Evolutionary conservation across 1,140 invertebrate genomes (phyloP).

Genomic region (Zaprionus africanus): DNA sequence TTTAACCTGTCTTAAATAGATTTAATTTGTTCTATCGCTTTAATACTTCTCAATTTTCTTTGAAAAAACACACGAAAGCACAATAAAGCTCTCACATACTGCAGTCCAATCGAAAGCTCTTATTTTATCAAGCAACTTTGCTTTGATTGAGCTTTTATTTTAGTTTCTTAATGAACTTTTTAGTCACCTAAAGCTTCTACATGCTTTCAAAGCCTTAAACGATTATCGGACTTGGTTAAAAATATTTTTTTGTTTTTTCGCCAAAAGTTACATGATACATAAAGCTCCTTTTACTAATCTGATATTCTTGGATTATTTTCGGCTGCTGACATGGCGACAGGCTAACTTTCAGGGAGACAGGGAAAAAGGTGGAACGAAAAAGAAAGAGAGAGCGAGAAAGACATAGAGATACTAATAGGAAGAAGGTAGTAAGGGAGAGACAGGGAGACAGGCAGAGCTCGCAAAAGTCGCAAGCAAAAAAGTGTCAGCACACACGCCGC

Average conservation of each 20-base stretch:
- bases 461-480: not conserved
- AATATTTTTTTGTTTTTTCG: not conserved
- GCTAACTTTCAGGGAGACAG: not conserved
- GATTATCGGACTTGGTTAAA: not conserved
- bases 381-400: not conserved
- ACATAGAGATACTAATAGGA: not conserved
- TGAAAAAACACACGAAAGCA: too few species aligned
- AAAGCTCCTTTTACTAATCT: not conserved
- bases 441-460: not conserved
- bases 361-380: not conserved
- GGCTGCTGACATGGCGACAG: not conserved
- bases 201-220: not conserved
- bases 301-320: slow-evolving; percentile 15
- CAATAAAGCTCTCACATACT: too few species aligned
- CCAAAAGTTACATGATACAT: not conserved
- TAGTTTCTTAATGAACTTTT: not conserved
- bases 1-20: too few species aligned
- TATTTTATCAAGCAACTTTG: too few species aligned
- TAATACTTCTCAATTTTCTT: too few species aligned
- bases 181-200: not conserved
- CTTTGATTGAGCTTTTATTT: not conserved
- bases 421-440: not conserved
- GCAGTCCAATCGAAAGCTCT: too few species aligned
- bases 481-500: not conserved
- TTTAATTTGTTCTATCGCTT: too few species aligned